A percentile compares a stretch with the other conserved stretches of the same genome.
These are phyloP conservation scores for Machimus rusticus DNA, from an alignment of 2,888 invertebrate genomes.

Conservation along the genomic window DNA sequence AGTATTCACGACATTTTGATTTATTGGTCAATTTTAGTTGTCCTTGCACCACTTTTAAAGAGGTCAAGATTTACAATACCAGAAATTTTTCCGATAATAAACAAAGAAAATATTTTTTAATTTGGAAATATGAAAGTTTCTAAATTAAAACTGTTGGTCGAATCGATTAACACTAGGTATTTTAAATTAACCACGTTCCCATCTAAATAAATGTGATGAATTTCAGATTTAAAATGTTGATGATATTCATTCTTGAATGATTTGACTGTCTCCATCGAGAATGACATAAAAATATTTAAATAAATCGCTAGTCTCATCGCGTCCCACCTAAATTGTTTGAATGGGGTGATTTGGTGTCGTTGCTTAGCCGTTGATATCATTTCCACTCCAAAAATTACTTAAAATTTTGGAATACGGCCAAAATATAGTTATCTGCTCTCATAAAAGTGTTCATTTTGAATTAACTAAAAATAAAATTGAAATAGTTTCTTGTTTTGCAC, in stretches of 20 bases:
- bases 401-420: constrained; percentile 14
- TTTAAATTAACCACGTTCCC: background rate
- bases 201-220: background rate
- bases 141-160: background rate
- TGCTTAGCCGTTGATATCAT: background rate
- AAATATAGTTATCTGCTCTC: constrained; percentile 24
- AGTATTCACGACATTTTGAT: background rate
- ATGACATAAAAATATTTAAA: constrained; percentile 4
- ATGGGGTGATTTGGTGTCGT: background rate
- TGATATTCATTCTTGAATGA: background rate
- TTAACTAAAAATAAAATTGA: constrained; percentile 17
- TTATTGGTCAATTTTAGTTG: background rate
- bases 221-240: background rate
- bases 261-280: background rate
- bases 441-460: background rate
- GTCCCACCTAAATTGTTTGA: background rate
- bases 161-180: background rate
- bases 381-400: constrained; percentile 29
- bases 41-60: background rate
- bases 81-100: background rate
- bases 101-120: background rate
- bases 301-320: background rate
- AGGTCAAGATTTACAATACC: background rate
- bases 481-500: background rate
- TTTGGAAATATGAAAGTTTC: background rate